phyloP scores from a whole-genome alignment of 2,797 vertebrate species.

The Chelidonichthys spinosus region DNA sequence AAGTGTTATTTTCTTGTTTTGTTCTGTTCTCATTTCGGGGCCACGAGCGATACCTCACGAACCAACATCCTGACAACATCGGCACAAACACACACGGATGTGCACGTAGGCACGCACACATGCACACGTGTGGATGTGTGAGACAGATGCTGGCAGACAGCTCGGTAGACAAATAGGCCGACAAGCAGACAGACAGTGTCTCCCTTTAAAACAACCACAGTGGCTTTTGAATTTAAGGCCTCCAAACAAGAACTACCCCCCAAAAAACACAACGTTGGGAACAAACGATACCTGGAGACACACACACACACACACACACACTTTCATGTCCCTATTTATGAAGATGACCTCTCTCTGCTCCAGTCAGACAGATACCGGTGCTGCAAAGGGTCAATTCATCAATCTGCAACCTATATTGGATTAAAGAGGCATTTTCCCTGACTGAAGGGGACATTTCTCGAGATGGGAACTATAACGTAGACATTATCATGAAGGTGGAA shows the following conservation, averaged over 20 bases:
- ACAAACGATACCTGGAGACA: too few relatives aligned
- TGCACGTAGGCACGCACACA: neutral
- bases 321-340: constrained; percentile 49
- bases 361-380: constrained; percentile 26
- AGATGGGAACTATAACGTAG: constrained; percentile 12
- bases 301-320: constrained; percentile 13
- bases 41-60: constrained; percentile 65
- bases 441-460: constrained; percentile 9
- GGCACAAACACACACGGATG: constrained; percentile 15
- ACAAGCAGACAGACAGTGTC: constrained; percentile 47
- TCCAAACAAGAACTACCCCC: constrained; percentile 36
- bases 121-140: constrained; percentile 9
- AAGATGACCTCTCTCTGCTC: constrained; percentile 28
- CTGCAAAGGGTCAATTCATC: constrained; percentile 30
- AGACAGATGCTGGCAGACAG: constrained; percentile 10
- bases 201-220: constrained; percentile 58
- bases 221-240: constrained; percentile 51
- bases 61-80: constrained; percentile 50
- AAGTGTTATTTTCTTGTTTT: constrained; percentile 74
- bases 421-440: constrained; percentile 42
- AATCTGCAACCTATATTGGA: constrained; percentile 42
- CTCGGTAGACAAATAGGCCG: neutral
- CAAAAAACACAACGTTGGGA: constrained; percentile 48
- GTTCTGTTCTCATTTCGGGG: constrained; percentile 63
- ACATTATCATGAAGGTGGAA: constrained; percentile 12